These are phyloP conservation scores for Chalcis sispes DNA, from an alignment of 2,888 invertebrate species.

Conservation along the genomic window DNA sequence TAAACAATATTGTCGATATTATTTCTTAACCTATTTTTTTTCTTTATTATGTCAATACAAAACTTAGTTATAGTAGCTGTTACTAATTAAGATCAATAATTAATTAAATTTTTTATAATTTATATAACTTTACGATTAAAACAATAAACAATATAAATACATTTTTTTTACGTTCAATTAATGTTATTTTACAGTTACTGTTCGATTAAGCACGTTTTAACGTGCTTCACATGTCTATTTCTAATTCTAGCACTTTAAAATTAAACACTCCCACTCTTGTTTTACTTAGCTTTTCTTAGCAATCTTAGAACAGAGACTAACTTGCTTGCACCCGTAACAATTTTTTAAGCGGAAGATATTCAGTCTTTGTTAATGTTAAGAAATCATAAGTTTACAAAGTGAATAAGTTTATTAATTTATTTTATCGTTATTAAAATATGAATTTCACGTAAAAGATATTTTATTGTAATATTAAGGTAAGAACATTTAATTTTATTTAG, in stretches of 20 bases:
- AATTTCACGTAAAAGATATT: neutral
- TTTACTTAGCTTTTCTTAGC: slow-evolving; percentile 33
- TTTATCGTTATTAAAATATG: slow-evolving; percentile 4
- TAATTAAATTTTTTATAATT: neutral
- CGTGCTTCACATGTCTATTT: slow-evolving; percentile 9
- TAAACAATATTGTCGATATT: slow-evolving; percentile 21
- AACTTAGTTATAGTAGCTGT: neutral
- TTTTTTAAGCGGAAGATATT: slow-evolving; percentile 17
- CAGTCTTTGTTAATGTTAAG: neutral
- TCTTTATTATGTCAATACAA: neutral
- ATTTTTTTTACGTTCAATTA: slow-evolving; percentile 15
- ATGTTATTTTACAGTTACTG: slow-evolving; percentile 3
- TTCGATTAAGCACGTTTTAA: slow-evolving; percentile 22
- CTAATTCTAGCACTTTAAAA: slow-evolving; percentile 54
- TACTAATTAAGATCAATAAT: neutral
- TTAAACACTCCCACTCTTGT: slow-evolving; percentile 46
- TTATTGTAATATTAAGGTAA: too few relatives aligned
- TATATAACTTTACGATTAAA: neutral
- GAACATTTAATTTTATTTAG: too few relatives aligned
- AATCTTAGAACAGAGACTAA: slow-evolving; percentile 17
- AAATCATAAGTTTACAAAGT: neutral
- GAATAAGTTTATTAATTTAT: slow-evolving; percentile 4
- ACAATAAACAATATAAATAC: neutral
- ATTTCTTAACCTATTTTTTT: neutral
- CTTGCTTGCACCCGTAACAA: slow-evolving; percentile 30